Base-by-base conservation (phyloP, 2,797 vertebrate genomes). In the Paramormyrops hopkinsi region DNA sequence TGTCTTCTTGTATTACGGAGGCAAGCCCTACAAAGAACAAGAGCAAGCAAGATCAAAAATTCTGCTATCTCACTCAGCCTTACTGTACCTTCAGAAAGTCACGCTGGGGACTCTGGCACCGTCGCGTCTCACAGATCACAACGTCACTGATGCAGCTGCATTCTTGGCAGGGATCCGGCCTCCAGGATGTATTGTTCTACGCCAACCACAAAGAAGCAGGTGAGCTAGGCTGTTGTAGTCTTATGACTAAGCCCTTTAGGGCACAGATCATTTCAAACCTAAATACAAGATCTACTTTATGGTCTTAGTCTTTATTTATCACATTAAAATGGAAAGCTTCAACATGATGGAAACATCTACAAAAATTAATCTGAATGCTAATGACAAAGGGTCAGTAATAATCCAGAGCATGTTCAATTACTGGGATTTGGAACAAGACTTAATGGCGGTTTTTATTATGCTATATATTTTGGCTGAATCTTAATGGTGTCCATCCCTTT, bases 151-250 rank as follows among this genome's bases (percentile, higher is more conserved):
- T 92, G 94, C 98, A 99, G 87, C 29, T 93, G 91, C 98, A 99
- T 91, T 96, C 95, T 92, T 95, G 96, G 94, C 98, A 99, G 0
- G 96, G 93, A 91, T 97, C 94, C 0, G 97, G 97, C 62, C 96
- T 96, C 98, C 98, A 99, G 89, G 92, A 84, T 0, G 97, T 96
- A 93, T 96, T 94, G 92, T 97, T 97, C 98, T 99, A 96, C 89
- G 91, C 93, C 92, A 33, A 37, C 9, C 79, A 56, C 25, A 84
- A 59, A 87, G 41, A 88, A 46, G 54, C 19, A 19, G 50, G 50
- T 29, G 17, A 54, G 29, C 14, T 41, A 37, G 25, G 12, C 85
- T 56, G 6, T 22, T 25, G 9, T 86, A 33, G 29, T 12, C 50
- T 25, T 54, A 86, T 19, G 5, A 14, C 50, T 17, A 33, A 29